These are phyloP conservation scores for Dolomedes plantarius DNA, from an alignment of 2,888 invertebrate species.

Conservation along the genomic window DNA sequence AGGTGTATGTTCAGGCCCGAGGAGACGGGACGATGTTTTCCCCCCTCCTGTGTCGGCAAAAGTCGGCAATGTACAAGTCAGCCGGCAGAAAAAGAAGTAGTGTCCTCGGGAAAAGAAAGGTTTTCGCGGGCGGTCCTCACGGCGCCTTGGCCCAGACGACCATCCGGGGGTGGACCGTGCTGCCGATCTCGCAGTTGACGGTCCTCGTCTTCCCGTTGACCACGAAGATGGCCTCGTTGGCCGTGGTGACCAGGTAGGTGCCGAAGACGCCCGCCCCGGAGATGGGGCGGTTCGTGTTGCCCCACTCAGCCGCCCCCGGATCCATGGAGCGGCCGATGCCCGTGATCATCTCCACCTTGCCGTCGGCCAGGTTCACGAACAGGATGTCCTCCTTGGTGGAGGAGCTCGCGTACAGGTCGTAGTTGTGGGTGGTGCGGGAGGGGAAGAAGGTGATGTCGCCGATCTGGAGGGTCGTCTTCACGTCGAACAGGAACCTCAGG, in stretches of 20 bases:
- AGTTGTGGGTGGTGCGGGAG: conserved; percentile 84
- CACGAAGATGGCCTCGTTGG: conserved; percentile 83
- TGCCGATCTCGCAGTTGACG: conserved; percentile 86
- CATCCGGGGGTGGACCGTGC: conserved; percentile 82
- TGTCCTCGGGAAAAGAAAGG: not conserved
- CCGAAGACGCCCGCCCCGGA: conserved; percentile 82
- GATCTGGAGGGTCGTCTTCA: conserved; percentile 85
- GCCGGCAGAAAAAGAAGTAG: not conserved
- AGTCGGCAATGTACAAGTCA: not conserved
- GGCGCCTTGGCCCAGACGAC: conserved; percentile 81
- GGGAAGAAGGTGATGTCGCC: conserved; percentile 85
- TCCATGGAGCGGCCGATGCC: conserved; percentile 80
- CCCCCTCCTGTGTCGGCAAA: not conserved
- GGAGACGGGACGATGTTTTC: not conserved
- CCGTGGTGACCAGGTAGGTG: conserved; percentile 84
- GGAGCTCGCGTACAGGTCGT: conserved; percentile 85
- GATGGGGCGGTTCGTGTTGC: conserved; percentile 80
- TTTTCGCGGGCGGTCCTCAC: conserved; percentile 54
- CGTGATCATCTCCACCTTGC: conserved; percentile 87
- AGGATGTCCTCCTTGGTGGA: conserved; percentile 85
- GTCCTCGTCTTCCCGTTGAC: conserved; percentile 84
- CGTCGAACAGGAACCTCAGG: conserved; percentile 84
- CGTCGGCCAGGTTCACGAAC: conserved; percentile 83
- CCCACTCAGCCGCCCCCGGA: conserved; percentile 78
- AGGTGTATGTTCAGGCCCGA: conserved; percentile 35